Conservation (phyloP, 2,888 invertebrate species). For the Volucella bombylans region DNA sequence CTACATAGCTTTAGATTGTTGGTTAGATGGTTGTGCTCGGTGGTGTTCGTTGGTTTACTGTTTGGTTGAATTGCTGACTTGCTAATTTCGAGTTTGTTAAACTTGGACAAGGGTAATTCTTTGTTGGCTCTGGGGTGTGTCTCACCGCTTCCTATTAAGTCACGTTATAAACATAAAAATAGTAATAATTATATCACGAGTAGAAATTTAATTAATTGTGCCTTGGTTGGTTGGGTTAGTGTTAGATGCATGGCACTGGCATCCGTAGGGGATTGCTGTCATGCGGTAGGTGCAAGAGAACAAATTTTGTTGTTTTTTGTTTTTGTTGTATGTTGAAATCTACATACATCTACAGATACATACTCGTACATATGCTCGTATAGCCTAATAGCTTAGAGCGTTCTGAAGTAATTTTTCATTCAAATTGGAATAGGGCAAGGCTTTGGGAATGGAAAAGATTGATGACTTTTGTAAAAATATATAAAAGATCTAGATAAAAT, state of each 20-base stretch:
- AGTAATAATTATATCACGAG: slow-evolving; percentile 5
- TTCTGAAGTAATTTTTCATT: slow-evolving; percentile 1
- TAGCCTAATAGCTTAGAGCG: neutral
- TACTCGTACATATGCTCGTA: neutral
- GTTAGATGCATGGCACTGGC: neutral
- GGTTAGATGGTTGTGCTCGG: neutral
- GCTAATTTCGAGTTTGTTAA: slow-evolving; percentile 41
- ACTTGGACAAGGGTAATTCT: slow-evolving; percentile 27
- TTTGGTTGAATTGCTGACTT: neutral
- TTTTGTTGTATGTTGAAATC: too few relatives aligned
- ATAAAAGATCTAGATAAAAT: neutral
- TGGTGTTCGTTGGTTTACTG: slow-evolving; percentile 9
- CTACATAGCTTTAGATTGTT: too few relatives aligned
- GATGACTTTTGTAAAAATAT: slow-evolving; percentile 1
- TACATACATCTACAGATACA: too few relatives aligned
- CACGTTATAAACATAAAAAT: slow-evolving; percentile 4
- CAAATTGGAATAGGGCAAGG: slow-evolving; percentile 6
- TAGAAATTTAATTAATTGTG: slow-evolving; percentile 42
- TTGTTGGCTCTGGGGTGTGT: slow-evolving; percentile 27
- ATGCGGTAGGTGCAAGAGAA: slow-evolving; percentile 8
- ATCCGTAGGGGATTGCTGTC: slow-evolving; percentile 17
- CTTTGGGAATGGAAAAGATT: slow-evolving; percentile 16
- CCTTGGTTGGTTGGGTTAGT: neutral
- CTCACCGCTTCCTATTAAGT: slow-evolving; percentile 41
- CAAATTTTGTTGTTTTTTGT: neutral